phyloP scores from a whole-genome alignment of 1,140 invertebrate species.

The Conopomorpha cramerella region DNA sequence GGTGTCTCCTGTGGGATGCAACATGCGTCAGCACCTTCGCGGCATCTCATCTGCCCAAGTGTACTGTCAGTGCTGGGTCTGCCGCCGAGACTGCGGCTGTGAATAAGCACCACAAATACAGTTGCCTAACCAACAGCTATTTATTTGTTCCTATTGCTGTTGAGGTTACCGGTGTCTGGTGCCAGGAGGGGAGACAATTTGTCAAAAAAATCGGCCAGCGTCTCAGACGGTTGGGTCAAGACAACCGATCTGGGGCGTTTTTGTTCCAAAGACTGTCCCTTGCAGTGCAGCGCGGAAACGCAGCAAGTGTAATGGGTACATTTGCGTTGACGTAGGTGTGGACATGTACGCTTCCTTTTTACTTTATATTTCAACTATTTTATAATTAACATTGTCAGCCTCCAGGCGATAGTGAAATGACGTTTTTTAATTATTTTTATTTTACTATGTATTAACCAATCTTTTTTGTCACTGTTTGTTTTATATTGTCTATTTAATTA shows the following conservation, averaged over 20 bases:
- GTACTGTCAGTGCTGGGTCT: background rate
- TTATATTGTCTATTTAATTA: no score
- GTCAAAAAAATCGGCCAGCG: background rate
- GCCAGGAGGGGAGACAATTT: background rate
- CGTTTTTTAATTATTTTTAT: no score
- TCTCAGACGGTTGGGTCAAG: background rate
- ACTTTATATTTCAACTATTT: no score
- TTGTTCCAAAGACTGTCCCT: conserved; percentile 3
- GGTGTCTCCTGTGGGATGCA: conserved; percentile 1
- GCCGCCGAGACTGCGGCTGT: conserved; percentile 1
- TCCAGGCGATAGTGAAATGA: no score
- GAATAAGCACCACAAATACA: background rate
- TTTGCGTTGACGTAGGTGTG: no score
- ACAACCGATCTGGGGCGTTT: background rate
- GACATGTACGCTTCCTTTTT: no score
- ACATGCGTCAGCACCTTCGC: conserved; percentile 3
- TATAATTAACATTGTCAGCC: no score
- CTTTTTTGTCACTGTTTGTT: no score
- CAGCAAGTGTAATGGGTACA: conserved; percentile 2
- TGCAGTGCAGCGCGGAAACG: conserved; percentile 1
- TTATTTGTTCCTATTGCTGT: conserved; percentile 1
- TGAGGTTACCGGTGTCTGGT: conserved; percentile 1
- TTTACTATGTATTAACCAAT: no score
- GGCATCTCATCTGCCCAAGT: background rate
- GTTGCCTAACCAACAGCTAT: background rate